These are phyloP conservation scores for Chascanopsetta lugubris DNA, from an alignment of 2,113 vertebrate species.

Conservation along the genomic window DNA sequence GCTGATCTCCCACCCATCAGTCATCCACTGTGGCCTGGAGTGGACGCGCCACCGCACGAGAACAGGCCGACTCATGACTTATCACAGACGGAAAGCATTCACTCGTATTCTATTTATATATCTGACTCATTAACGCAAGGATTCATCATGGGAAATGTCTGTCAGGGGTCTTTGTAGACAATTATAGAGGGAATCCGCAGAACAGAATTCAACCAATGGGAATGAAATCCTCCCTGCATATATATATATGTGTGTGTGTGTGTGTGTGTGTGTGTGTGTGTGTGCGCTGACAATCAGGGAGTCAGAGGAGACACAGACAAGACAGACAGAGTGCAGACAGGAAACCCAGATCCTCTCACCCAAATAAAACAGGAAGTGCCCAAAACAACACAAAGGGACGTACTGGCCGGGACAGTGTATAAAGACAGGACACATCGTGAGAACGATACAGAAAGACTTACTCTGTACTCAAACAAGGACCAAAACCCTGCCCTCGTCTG, in stretches of 20 bases:
- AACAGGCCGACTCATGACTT: slow-evolving; percentile 41
- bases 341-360: no score
- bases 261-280: slow-evolving; percentile 4
- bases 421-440: no score
- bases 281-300: background rate
- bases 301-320: background rate
- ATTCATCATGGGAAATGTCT: slow-evolving; percentile 29
- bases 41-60: slow-evolving; percentile 49
- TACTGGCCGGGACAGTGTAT: no score
- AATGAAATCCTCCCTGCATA: slow-evolving; percentile 37
- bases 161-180: slow-evolving; percentile 22
- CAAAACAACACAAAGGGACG: no score
- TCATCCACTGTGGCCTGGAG: slow-evolving; percentile 49
- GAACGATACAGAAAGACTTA: no score
- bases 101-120: slow-evolving; percentile 15
- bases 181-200: slow-evolving; percentile 2
- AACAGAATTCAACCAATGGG: slow-evolving; percentile 24
- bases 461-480: slow-evolving; percentile 38
- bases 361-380: no score
- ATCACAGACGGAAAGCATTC: slow-evolving; percentile 2
- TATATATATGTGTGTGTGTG: slow-evolving; percentile 3
- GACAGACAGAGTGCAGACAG: slow-evolving; percentile 15
- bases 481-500: slow-evolving; percentile 14
- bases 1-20: slow-evolving; percentile 45
- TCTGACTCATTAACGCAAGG: background rate